Base-by-base conservation (phyloP, 2,113 vertebrate genomes). In the Carassius gibelio region DNA sequence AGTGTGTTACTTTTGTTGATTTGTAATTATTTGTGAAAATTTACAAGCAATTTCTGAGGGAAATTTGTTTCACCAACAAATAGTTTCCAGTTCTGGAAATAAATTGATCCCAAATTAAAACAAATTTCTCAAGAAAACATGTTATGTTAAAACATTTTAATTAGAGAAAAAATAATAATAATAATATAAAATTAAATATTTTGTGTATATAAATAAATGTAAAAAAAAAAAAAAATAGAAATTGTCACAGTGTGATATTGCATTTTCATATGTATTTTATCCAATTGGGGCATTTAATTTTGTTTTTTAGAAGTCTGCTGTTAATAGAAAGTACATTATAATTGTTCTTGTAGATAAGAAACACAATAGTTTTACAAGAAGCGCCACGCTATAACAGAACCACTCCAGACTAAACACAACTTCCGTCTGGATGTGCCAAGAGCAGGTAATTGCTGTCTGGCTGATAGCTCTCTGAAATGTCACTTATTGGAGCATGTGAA, bases 401-500 rank as follows among this genome's bases (percentile, higher is more conserved):
- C 83, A 81, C 74, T 84, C 84, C 82, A 82, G 86, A 89, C 75
- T 85, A 87, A 87, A 89, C 84, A 82, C 71, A 66, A 83, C 76
- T 81, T 79, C 36, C 71, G 81, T 19, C 78, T 89, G 84, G 78
- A 87, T 84, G 86, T 88, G 88, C 88, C 82, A 86, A 82, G 45
- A 82, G 81, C 75, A 68, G 57, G 87, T 89, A 89, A 89, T 89
- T 89, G 88, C 85, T 88, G 88, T 84, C 86, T 88, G 86, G 89
- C 89, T 86, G 86, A 87, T 87, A 87, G 86, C 81, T 79, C 85
- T 86, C 82, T 85, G 57, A 85, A 89, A 88, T 89, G 82, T 89
- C 78, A 87, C 88, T 89, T 89, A 89, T 89, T 86, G 89, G 81
- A 86, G 85, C 83, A 88, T 85, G 87, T 84, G 86, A 89, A 86